Percentiles rank a stretch among this genome's conserved stretches.
phyloP scores from a whole-genome alignment of 2,797 vertebrate genomes.

The Acanthopagrus latus region DNA sequence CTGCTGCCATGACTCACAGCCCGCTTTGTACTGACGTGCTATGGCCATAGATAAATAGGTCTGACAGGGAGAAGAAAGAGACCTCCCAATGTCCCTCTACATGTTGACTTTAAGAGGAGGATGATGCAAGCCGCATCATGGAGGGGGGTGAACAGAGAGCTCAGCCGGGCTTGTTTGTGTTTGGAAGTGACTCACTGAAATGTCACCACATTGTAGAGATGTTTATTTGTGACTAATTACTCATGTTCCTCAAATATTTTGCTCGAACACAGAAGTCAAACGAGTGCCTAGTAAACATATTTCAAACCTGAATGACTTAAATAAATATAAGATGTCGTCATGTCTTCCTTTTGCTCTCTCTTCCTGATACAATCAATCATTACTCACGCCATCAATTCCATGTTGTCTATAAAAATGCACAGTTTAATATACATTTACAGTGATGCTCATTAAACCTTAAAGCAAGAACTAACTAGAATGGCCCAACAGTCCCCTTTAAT shows the following conservation, averaged over 20 bases:
- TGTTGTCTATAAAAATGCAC: background rate
- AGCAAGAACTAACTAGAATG: background rate
- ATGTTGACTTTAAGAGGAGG: conserved; percentile 62
- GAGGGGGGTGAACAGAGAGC: conserved; percentile 32
- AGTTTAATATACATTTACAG: background rate
- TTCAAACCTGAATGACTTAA: conserved; percentile 1
- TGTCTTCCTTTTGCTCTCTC: background rate
- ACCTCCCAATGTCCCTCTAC: conserved; percentile 50
- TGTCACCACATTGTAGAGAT: background rate
- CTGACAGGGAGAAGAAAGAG: conserved; percentile 42
- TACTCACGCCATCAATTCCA: background rate
- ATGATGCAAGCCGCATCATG: conserved; percentile 56
- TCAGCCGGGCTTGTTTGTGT: conserved; percentile 33
- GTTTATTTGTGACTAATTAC: conserved; percentile 41
- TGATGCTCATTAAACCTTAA: background rate
- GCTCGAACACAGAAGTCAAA: conserved; percentile 12
- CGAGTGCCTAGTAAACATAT: conserved; percentile 14
- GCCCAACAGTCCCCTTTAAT: too few species aligned
- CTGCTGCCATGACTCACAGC: conserved; percentile 63
- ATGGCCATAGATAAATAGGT: conserved; percentile 55
- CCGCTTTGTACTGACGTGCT: conserved; percentile 58
- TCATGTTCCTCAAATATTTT: conserved; percentile 32
- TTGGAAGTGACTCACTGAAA: conserved; percentile 55
- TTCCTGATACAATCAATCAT: background rate
- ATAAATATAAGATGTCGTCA: background rate